Evolutionary conservation across 2,797 vertebrate species (phyloP).

Genomic region (Epinephelus awoara): DNA sequence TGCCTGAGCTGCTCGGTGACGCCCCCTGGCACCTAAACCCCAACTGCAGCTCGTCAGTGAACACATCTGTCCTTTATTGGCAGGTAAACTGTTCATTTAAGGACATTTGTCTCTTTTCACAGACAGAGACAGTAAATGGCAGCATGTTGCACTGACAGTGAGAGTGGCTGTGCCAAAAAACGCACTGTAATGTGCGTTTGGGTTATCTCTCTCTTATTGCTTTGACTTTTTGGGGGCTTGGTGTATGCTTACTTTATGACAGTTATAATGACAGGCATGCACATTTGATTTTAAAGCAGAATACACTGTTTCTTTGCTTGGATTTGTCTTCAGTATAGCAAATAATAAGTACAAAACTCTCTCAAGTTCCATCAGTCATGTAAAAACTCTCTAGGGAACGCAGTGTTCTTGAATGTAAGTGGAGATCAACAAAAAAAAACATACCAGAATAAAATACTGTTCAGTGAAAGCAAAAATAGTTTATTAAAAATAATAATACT

Average conservation of each 20-base stretch:
- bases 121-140: rapidly evolving
- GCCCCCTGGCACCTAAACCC: conserved; percentile 65
- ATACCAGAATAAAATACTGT: background rate
- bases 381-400: background rate
- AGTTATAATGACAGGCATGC: background rate
- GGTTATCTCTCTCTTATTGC: background rate
- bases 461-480: background rate
- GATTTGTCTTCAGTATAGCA: background rate
- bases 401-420: background rate
- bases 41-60: conserved; percentile 10
- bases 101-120: background rate
- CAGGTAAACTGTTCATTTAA: background rate
- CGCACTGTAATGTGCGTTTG: background rate
- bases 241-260: background rate
- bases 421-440: background rate
- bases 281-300: background rate
- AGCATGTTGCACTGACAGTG: background rate
- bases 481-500: too few relatives aligned
- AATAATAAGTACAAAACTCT: background rate
- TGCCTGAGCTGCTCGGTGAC: conserved; percentile 62
- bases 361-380: background rate
- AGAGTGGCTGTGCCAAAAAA: background rate
- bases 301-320: background rate
- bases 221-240: background rate
- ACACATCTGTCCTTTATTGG: too few relatives aligned